Conservation (phyloP, 2,888 invertebrate species). For the Andrena haemorrhoa region DNA sequence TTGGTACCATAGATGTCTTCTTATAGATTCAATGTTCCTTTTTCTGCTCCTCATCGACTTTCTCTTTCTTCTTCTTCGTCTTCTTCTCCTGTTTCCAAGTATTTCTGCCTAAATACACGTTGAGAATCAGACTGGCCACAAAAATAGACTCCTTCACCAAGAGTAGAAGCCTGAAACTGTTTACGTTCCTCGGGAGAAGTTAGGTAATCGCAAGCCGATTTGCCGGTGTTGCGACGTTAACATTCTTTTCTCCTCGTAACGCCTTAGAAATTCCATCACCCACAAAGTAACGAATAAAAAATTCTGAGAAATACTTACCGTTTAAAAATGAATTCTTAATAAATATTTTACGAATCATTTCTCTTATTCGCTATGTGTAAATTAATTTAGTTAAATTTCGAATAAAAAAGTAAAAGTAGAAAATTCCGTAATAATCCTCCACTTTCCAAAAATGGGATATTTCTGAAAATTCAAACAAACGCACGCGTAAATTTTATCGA, state of each 20-base stretch:
- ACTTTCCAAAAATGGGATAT: background rate
- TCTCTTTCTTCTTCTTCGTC: background rate
- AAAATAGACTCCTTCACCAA: conserved; percentile 60
- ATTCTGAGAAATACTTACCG: background rate
- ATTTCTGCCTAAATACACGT: conserved; percentile 15
- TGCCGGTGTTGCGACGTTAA: conserved; percentile 12
- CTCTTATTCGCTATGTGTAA: background rate
- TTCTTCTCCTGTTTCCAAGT: background rate
- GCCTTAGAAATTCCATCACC: background rate
- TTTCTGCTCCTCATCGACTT: background rate
- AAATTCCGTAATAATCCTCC: too few relatives aligned
- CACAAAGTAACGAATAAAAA: background rate
- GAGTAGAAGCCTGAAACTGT: conserved; percentile 32
- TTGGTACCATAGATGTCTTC: background rate
- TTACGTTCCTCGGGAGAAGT: conserved; percentile 41
- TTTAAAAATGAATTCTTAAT: background rate
- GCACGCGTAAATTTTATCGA: background rate
- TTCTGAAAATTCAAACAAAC: background rate
- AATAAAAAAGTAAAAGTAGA: too few relatives aligned
- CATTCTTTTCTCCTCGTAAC: background rate
- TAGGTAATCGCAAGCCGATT: conserved; percentile 32
- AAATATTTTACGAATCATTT: background rate
- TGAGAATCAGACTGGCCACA: conserved; percentile 12
- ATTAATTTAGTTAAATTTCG: too few relatives aligned
- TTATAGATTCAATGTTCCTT: background rate